Base-by-base conservation (phyloP, 2,797 vertebrate species). In the Mustela erminea region DNA sequence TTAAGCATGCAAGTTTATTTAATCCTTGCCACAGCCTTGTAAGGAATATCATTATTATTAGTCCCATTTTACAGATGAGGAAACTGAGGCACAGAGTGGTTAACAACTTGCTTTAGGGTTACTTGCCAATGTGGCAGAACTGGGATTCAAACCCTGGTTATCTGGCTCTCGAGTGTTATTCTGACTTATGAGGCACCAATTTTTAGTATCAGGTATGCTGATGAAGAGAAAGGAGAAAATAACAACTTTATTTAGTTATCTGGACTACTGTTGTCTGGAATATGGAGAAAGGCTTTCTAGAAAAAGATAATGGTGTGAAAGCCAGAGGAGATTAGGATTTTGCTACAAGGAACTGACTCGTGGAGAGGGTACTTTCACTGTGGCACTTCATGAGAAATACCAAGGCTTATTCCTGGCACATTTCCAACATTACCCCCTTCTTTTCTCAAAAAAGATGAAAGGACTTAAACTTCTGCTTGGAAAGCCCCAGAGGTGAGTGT, bases 381-480 rank as follows among this genome's bases (percentile, higher is more conserved):
- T 90, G 95, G 95, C 91, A 75, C 94, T 96, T 96, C 5, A 2
- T 58, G 82, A 97, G 96, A 98, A 98, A 91, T 52, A 96, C 92
- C 95, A 93, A 83, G 27, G 81, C 56, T 93, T 41, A 29, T 46
- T 97, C 94, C 93, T 97, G 98, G 97, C 97, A 35, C 38, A 7
- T 74, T 95, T 96, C 96, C 97, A 98, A 86, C 54, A 13, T 93
- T 64, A 85, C 97, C 97, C 92, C 82, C 14, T 97, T 96, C 92
- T 97, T 89, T 94, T 97, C 96, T 98, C 96, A 97, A 96, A 96
- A 96, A 96, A 93, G 97, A 95, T 91, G 66, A 87, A 93, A 80
- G 89, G 93, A 97, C 84, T 97, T 96, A 95, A 91, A 98, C 98
- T 98, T 98, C 98, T 98, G 98, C 97, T 98, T 98, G 98, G 98